A percentile compares a stretch with the other conserved stretches of the same genome.
These are phyloP conservation scores for Brachyrhaphis roseni DNA, from an alignment of 2,797 vertebrate species.

Conservation along the genomic window DNA sequence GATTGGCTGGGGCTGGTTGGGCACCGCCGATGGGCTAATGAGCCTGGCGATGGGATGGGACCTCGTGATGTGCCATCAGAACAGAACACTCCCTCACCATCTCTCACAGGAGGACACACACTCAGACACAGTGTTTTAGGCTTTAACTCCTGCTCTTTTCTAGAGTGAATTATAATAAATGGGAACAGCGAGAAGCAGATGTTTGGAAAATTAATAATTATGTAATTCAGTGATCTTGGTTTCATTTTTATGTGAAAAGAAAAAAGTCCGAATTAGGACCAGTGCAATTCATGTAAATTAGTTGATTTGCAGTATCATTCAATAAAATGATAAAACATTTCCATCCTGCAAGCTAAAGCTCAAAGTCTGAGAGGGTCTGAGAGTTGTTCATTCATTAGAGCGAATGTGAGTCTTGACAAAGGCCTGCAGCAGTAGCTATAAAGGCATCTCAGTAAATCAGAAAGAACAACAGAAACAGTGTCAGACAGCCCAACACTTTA, in stretches of 20 bases:
- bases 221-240: constrained; percentile 6
- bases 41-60: constrained; percentile 77
- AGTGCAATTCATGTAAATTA: constrained; percentile 7
- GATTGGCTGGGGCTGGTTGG: constrained; percentile 70
- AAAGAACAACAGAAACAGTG: constrained; percentile 64
- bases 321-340: constrained; percentile 31
- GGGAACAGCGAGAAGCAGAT: not conserved
- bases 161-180: not conserved
- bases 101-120: constrained; percentile 27
- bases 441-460: constrained; percentile 69
- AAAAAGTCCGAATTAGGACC: not conserved
- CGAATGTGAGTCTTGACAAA: constrained; percentile 59
- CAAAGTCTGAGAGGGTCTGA: constrained; percentile 31
- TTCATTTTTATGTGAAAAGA: not conserved
- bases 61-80: constrained; percentile 66
- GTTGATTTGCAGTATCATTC: constrained; percentile 13
- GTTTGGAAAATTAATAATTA: constrained; percentile 8
- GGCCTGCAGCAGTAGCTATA: constrained; percentile 66
- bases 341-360: constrained; percentile 25
- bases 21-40: constrained; percentile 71
- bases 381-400: constrained; percentile 44
- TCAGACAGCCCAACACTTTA: constrained; percentile 54
- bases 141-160: constrained; percentile 23
- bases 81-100: constrained; percentile 52
- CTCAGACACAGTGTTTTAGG: constrained; percentile 26